Evolutionary conservation across 2,888 invertebrate species (phyloP), one percentile per base, ranked within the genome.

Genomic region (Pseudococcus viburni): DNA sequence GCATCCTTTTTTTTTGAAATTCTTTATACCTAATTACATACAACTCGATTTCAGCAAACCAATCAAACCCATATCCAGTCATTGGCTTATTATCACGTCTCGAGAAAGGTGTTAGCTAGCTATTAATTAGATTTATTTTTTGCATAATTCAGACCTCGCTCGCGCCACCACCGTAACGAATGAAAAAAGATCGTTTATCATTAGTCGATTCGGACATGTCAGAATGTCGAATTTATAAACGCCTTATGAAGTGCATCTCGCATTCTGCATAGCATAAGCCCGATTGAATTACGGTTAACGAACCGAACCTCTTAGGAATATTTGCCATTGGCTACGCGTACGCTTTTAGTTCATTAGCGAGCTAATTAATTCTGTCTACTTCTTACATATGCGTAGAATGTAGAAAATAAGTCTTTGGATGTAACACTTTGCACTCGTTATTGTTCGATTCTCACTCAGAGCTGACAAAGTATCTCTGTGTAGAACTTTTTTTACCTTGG

Each of bases 371-470:
- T 11, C 80, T 26, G 17, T 46, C 46, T 42, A 83, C 46, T 15
- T 73, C 9, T 83, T 83, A 83, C 46, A 46, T 83, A 83, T 26
- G 80, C 51, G 26, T 59, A 26, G 22, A 19, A 55, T 22, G 55
- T 59, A 26, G 22, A 19, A 55, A 84, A 39, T 19, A 55, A 42
- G 19, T 84, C 17, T 51, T 48, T 33, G 39, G 85, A 85, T 85
- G 85, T 85, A 85, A 85, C 85, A 85, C 85, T 59, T 59, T 85
- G 55, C 51, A 85, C 59, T 42, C 85, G 64, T 85, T 55, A 85
- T 85, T 85, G 85, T 59, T 85, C 33, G 84, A 51, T 48, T 55
- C 15, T 84, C 84, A 42, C 42, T 42, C 42, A 42, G 26, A 46
- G 22, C 64, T 33, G 64, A 85, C 85, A 59, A 64, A 85, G 55